Percentiles rank a stretch among this genome's conserved stretches.
These are phyloP conservation scores for Ellobium chinense DNA, from an alignment of 2,888 invertebrate species.

Conservation along the genomic window DNA sequence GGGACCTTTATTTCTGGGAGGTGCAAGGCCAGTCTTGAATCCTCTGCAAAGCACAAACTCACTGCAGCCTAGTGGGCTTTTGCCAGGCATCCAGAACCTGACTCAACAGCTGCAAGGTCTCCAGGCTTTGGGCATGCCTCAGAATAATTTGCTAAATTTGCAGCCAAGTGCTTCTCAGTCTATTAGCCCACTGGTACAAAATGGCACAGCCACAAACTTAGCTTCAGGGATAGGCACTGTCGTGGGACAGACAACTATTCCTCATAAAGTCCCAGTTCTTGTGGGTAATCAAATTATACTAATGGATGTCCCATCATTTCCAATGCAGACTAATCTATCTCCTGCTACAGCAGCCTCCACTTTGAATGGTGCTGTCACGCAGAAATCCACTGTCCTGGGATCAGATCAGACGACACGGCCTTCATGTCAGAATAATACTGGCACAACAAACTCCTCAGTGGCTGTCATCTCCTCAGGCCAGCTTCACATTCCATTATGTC, in stretches of 20 bases:
- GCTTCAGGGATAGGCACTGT: background rate
- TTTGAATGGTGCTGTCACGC: too few species aligned
- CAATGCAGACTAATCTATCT: background rate
- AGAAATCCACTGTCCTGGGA: too few species aligned
- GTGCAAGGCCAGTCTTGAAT: background rate
- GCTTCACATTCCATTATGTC: too few species aligned
- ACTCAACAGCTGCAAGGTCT: background rate
- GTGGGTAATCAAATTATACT: conserved; percentile 14
- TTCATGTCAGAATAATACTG: too few species aligned
- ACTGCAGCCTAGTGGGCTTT: background rate
- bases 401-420: too few species aligned
- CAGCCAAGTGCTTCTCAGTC: background rate
- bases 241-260: background rate
- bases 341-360: too few species aligned
- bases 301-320: background rate
- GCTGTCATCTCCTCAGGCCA: too few species aligned
- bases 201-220: background rate
- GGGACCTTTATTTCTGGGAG: background rate
- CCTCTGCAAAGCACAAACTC: background rate
- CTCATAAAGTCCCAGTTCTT: conserved; percentile 4
- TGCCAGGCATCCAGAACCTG: background rate
- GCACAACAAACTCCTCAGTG: too few species aligned
- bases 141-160: background rate
- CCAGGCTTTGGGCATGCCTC: background rate
- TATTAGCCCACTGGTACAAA: background rate